These are phyloP conservation scores for Heterodera filipjevi DNA, from an alignment of 2,888 invertebrate genomes.

Conservation along the genomic window DNA sequence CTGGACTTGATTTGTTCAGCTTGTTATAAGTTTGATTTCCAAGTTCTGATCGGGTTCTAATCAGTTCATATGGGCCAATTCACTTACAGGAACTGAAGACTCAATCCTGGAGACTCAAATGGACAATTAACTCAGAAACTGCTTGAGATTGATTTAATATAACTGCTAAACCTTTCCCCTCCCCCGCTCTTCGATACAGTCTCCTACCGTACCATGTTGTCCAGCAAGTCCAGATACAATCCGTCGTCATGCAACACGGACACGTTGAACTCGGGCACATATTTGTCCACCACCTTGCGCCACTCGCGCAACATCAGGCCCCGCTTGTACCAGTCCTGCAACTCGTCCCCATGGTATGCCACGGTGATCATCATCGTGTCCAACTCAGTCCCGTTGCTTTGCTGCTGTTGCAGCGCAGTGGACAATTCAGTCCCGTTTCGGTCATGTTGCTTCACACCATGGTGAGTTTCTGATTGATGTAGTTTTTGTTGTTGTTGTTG, in stretches of 20 bases:
- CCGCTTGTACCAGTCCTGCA: slow-evolving; percentile 45
- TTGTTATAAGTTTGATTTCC: no score
- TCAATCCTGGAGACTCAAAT: no score
- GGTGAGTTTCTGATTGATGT: no score
- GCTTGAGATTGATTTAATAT: no score
- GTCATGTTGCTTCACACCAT: no score
- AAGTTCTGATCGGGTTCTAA: no score
- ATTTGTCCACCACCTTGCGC: slow-evolving; percentile 55
- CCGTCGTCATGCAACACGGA: slow-evolving; percentile 62
- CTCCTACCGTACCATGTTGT: slow-evolving; percentile 52
- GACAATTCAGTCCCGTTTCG: no score
- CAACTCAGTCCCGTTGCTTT: slow-evolving; percentile 1
- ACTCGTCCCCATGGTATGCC: slow-evolving; percentile 46
- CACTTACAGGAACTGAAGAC: no score
- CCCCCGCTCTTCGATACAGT: background rate
- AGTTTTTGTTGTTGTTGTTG: background rate
- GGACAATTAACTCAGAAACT: no score
- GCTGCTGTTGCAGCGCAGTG: no score
- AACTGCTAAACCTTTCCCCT: background rate
- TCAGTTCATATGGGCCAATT: no score
- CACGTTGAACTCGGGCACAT: slow-evolving; percentile 55
- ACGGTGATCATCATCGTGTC: slow-evolving; percentile 35
- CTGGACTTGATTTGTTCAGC: no score
- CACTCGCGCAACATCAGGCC: slow-evolving; percentile 50
- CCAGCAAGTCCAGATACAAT: slow-evolving; percentile 60